Conservation (phyloP, 2,113 vertebrate species). For the Neogale vison region DNA sequence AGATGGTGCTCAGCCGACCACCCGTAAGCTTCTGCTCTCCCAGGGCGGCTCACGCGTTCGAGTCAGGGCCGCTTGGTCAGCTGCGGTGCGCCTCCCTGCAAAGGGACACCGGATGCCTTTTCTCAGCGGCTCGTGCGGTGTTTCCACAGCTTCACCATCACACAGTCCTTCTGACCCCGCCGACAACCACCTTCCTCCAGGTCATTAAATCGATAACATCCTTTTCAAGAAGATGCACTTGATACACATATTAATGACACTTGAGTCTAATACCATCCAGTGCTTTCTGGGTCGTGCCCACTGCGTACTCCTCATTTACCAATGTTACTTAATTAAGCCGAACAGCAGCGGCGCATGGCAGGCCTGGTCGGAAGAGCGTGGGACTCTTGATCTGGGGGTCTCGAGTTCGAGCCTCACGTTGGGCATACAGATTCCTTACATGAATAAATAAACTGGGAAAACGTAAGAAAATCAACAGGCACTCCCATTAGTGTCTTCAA, state of each 20-base stretch:
- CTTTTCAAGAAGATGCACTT: background rate
- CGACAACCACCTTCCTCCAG: background rate
- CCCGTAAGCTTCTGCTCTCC: background rate
- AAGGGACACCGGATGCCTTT: background rate
- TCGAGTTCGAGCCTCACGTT: background rate
- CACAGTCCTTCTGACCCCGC: background rate
- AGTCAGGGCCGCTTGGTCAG: too few species aligned
- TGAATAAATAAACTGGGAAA: background rate
- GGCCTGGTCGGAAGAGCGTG: background rate
- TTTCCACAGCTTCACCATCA: background rate
- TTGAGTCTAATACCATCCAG: background rate
- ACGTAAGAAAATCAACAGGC: background rate
- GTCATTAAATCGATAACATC: background rate
- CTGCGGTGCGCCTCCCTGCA: background rate
- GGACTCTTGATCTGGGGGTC: background rate
- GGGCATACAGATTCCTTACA: background rate
- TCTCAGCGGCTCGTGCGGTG: too few species aligned
- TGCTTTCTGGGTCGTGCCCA: background rate
- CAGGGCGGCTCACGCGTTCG: background rate
- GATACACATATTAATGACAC: background rate
- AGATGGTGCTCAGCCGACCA: background rate
- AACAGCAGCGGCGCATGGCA: background rate
- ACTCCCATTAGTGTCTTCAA: background rate
- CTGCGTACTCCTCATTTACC: background rate
- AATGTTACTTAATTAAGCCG: background rate